Base-by-base conservation (phyloP, 2,113 vertebrate genomes). In the Leptobrachium ailaonicum region DNA sequence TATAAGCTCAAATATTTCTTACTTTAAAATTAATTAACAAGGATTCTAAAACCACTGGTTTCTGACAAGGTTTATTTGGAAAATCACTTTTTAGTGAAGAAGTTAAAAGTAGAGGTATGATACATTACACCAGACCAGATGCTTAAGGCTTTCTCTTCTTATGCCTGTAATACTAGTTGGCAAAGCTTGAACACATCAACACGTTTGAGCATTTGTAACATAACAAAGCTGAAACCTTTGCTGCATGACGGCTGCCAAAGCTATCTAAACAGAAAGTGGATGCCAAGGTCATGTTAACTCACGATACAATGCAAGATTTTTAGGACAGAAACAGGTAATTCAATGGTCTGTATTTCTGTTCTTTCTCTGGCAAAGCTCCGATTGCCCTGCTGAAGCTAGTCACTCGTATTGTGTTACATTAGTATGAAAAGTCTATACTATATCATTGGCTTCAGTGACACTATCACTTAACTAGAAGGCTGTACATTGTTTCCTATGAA, bases 221-320 rank as follows among this genome's bases (percentile, higher is more conserved):
- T 50, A 47, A 54, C 63, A 76, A 76, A 68, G 42, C 68, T 43
- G 10, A 70, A 70, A 70, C 43, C 2, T 70, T 45, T 70, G 13
- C 32, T 66, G 66, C 42, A 68, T 13, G 50, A 54, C 41, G 14
- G 12, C 64, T 68, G 50, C 40, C 13, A 67, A 68, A 50, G 20
- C 41, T 47, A 56, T 12, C 12, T 43, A 75, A 77, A 68, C 66
- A 77, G 64, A 32, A 68, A 68, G 50, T 66, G n/a, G 20, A 42
- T 58, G 64, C 14, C 66, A 68, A 40, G 3, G 13, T 14, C 41
- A 44, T 45, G 12, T 42, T 73, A 64, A 64, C 88, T 87, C 58
- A 60, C 3, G 56, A 13, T 60, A 12, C 11, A 4, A 50, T 50
- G 8, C 47, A 50, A 50, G 47, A 50, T 50, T 50, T 50, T 50